A percentile compares a stretch with the other conserved stretches of the same genome.
Evolutionary conservation across 2,888 invertebrate species (phyloP).

Genomic region (Coleophora flavipennella): DNA sequence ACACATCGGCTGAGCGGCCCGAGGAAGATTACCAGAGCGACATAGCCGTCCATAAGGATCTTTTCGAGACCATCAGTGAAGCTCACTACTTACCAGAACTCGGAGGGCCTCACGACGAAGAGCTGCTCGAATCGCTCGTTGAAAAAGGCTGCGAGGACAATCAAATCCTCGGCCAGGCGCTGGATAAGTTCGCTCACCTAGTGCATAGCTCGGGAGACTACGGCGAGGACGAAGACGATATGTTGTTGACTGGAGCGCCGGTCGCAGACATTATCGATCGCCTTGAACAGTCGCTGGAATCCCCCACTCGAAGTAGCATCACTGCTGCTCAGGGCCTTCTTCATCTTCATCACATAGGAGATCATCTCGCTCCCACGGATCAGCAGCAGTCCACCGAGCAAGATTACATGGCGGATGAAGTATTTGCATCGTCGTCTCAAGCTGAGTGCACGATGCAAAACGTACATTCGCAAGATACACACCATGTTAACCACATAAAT

Average conservation of each 20-base stretch:
- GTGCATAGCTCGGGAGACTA: constrained; percentile 56
- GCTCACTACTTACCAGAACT: constrained; percentile 62
- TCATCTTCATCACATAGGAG: constrained; percentile 54
- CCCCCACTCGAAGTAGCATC: constrained; percentile 56
- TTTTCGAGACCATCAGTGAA: constrained; percentile 65
- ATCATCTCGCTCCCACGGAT: constrained; percentile 38
- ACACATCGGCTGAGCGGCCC: constrained; percentile 27
- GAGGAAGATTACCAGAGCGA: constrained; percentile 44
- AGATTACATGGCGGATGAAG: constrained; percentile 46
- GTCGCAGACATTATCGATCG: constrained; percentile 76
- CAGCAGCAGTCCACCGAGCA: constrained; percentile 51
- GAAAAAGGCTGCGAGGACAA: constrained; percentile 76
- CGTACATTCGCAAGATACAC: constrained; percentile 25
- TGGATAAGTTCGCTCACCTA: constrained; percentile 56
- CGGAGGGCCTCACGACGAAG: constrained; percentile 63
- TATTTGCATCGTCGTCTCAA: constrained; percentile 32
- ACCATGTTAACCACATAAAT: constrained; percentile 35
- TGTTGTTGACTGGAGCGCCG: constrained; percentile 57
- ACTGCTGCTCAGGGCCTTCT: constrained; percentile 58
- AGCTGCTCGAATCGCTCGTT: constrained; percentile 73
- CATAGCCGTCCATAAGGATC: constrained; percentile 52
- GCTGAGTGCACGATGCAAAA: constrained; percentile 39
- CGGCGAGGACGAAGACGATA: constrained; percentile 61
- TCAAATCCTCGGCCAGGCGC: constrained; percentile 59
- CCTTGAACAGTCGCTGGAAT: constrained; percentile 74